Evolutionary conservation across 2,888 invertebrate species (phyloP).

Genomic region (Dromius quadrimaculatus): DNA sequence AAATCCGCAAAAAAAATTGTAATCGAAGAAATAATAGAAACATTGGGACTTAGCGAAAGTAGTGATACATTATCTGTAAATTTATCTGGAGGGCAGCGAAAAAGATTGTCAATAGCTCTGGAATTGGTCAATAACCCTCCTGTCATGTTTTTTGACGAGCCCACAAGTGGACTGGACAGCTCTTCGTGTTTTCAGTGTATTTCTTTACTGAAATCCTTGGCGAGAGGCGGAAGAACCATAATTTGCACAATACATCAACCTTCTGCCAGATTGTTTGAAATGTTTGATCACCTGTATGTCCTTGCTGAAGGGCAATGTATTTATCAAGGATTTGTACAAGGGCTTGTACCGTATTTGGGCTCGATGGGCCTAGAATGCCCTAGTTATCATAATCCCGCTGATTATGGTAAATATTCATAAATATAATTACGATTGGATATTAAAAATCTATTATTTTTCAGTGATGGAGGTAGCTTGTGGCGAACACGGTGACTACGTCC

Average conservation of each 20-base stretch:
- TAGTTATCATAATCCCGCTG: constrained; percentile 96
- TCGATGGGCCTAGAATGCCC: constrained; percentile 90
- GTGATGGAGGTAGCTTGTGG: constrained; percentile 97
- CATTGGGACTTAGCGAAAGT: constrained; percentile 84
- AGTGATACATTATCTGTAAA: constrained; percentile 83
- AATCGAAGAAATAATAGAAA: constrained; percentile 88
- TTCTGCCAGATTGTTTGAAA: constrained; percentile 93
- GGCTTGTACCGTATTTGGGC: constrained; percentile 89
- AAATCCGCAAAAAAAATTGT: constrained; percentile 81
- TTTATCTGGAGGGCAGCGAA: constrained; percentile 92
- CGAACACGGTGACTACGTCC: constrained; percentile 91
- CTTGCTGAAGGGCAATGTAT: constrained; percentile 94
- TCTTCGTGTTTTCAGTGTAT: constrained; percentile 95
- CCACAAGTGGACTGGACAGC: constrained; percentile 93
- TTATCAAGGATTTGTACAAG: constrained; percentile 86
- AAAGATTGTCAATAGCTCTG: constrained; percentile 89
- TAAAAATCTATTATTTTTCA: too few species aligned
- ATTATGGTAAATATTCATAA: constrained; percentile 78
- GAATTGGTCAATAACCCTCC: constrained; percentile 97
- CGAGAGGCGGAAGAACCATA: constrained; percentile 89
- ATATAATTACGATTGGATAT: neutral
- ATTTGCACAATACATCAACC: constrained; percentile 98
- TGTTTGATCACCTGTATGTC: constrained; percentile 94
- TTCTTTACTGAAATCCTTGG: constrained; percentile 86
- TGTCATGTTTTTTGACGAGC: constrained; percentile 98